Percentiles rank a stretch among this genome's conserved stretches.
Evolutionary conservation across 2,797 vertebrate species (phyloP).

Genomic region (Falco biarmicus): DNA sequence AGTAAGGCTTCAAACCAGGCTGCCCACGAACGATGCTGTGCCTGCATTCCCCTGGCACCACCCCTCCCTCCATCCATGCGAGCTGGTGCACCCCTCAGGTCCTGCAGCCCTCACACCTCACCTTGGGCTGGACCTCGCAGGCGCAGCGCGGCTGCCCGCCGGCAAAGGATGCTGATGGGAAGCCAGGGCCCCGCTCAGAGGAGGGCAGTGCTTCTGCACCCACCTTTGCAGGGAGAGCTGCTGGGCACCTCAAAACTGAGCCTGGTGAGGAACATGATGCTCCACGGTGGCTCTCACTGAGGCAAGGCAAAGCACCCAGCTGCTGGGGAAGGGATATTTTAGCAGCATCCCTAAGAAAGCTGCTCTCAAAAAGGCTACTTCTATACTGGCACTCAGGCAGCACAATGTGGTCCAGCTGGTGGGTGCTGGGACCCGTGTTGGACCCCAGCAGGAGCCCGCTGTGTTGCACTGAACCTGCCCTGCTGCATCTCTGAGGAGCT

Average conservation of each 20-base stretch:
- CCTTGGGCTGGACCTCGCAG: conserved; percentile 5
- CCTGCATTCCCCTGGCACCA: neutral
- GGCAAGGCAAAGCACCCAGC: neutral
- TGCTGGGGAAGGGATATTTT: neutral
- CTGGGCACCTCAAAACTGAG: neutral
- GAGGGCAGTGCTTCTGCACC: neutral
- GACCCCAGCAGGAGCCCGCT: neutral
- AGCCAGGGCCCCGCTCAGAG: neutral
- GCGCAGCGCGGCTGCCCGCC: neutral
- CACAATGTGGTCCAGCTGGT: rapidly evolving
- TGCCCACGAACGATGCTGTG: neutral
- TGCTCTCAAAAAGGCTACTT: neutral
- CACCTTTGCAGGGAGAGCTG: neutral
- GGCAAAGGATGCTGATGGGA: rapidly evolving
- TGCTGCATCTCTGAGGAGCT: neutral
- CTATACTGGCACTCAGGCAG: neutral
- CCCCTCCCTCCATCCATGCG: rapidly evolving
- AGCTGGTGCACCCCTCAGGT: neutral
- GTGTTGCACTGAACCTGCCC: neutral
- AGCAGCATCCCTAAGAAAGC: neutral
- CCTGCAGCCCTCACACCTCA: neutral
- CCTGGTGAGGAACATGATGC: rapidly evolving
- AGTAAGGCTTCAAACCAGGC: neutral
- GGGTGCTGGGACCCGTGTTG: neutral
- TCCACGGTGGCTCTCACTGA: neutral